Evolutionary conservation across 2,888 invertebrate genomes (phyloP).

Genomic region (Dryadula phaetusa): DNA sequence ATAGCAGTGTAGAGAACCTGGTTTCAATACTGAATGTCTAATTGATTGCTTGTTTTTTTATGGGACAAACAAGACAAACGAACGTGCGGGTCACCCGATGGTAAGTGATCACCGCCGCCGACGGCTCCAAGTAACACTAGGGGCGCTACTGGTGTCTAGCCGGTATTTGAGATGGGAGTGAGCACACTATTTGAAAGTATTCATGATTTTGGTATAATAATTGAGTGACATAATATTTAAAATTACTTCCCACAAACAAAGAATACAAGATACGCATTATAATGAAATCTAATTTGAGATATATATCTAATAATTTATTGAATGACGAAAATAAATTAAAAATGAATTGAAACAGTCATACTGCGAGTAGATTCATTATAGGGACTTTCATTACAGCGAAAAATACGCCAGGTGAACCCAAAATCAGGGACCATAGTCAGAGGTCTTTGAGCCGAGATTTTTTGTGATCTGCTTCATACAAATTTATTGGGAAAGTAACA

Average conservation of each 20-base stretch:
- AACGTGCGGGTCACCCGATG: too few relatives aligned
- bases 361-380: neutral
- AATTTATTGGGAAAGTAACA: neutral
- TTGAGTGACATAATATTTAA: too few relatives aligned
- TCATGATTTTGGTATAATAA: too few relatives aligned
- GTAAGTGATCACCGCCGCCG: too few relatives aligned
- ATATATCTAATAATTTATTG: neutral
- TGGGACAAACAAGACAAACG: too few relatives aligned
- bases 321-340: constrained; percentile 15
- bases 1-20: too few relatives aligned
- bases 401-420: neutral
- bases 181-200: too few relatives aligned
- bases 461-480: neutral
- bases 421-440: neutral
- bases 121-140: too few relatives aligned
- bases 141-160: too few relatives aligned
- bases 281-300: neutral
- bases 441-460: neutral
- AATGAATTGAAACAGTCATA: constrained; percentile 15
- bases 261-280: neutral
- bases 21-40: too few relatives aligned
- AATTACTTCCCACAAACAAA: neutral
- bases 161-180: too few relatives aligned
- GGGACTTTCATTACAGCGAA: constrained; percentile 15
- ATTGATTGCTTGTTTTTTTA: too few relatives aligned